Conservation (phyloP, 2,888 invertebrate genomes). For the Drosophila birchii region DNA sequence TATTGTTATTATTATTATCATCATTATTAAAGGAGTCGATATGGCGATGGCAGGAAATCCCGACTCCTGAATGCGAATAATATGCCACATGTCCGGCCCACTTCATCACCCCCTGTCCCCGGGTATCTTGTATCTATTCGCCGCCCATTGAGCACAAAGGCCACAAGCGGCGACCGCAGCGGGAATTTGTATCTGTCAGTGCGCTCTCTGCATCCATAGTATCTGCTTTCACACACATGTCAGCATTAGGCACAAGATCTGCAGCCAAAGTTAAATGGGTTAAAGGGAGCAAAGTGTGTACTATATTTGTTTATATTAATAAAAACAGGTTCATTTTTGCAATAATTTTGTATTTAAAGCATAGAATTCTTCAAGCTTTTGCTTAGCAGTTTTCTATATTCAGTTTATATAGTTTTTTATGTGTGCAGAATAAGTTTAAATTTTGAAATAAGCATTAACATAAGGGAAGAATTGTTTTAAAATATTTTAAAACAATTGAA, state of each 20-base stretch:
- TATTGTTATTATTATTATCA: slow-evolving; percentile 72
- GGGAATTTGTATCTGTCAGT: slow-evolving; percentile 31
- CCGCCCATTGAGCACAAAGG: slow-evolving; percentile 19
- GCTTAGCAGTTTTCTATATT: not conserved
- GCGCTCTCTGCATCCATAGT: slow-evolving; percentile 14
- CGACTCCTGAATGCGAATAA: slow-evolving; percentile 56
- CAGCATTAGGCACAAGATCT: slow-evolving; percentile 70
- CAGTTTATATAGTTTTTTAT: not conserved
- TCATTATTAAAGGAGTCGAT: slow-evolving; percentile 71
- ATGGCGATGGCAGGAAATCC: slow-evolving; percentile 55
- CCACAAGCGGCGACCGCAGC: slow-evolving; percentile 52
- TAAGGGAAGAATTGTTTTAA: not conserved
- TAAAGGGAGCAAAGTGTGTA: slow-evolving; percentile 22
- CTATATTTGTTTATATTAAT: not conserved
- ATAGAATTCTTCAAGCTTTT: no score
- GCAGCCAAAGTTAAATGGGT: slow-evolving; percentile 73
- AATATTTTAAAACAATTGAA: not conserved
- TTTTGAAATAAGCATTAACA: no score
- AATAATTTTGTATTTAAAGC: not conserved
- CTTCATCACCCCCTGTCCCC: slow-evolving; percentile 12
- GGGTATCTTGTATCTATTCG: slow-evolving; percentile 8
- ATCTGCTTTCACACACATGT: slow-evolving; percentile 64
- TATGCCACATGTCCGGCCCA: slow-evolving; percentile 63
- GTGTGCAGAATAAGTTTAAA: no score
- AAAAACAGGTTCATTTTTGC: not conserved